Evolutionary conservation across 2,797 vertebrate genomes (phyloP), one percentile per base, ranked within the genome.

Genomic region (Euthynnus affinis): DNA sequence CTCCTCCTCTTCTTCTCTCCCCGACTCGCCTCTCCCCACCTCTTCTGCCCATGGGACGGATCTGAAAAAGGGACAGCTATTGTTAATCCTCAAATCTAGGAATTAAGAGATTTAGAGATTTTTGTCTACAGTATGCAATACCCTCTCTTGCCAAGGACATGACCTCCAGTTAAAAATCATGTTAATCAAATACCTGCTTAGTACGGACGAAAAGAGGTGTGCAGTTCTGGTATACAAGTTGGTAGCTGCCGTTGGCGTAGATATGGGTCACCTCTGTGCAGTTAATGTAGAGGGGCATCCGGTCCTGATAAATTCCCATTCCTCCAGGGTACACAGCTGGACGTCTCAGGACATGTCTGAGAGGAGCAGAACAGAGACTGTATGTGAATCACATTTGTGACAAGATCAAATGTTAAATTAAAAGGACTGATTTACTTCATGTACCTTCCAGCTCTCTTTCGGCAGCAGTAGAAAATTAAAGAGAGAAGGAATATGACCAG

Each of bases 221-320:
- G 77, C 91, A 92, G 88, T 96, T 96, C 90, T 96, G 94, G 83
- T 96, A 96, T 1, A 96, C 86, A 10, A 96, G 92, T 55, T 96
- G 95, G 84, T 96, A 96, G 90, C 94, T 96, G 72, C 95, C 95
- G 15, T 96, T 96, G 70, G 90, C 94, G 87, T 96, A 96, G 83
- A 96, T 76, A 74, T 96, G 84, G 37, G 94, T 95, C n/a, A 96
- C 95, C 80, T 96, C 95, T 9, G 93, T 92, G 85, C 95, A 96
- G 88, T 96, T 96, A 34, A 96, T 94, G 70, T 96, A 96, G 52
- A 96, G 91, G 0, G 95, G 94, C 81, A 73, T 88, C 17, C 48
- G 92, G 29, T 93, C 92, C 82, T 94, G 94, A 84, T 94, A 95
- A 51, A 94, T 80, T 13, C 79, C 82, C 62, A 89, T 0, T 52